Percentiles rank a stretch among this genome's conserved stretches.
Evolutionary conservation across 2,888 invertebrate genomes (phyloP).

Genomic region (Agrotis clavis): DNA sequence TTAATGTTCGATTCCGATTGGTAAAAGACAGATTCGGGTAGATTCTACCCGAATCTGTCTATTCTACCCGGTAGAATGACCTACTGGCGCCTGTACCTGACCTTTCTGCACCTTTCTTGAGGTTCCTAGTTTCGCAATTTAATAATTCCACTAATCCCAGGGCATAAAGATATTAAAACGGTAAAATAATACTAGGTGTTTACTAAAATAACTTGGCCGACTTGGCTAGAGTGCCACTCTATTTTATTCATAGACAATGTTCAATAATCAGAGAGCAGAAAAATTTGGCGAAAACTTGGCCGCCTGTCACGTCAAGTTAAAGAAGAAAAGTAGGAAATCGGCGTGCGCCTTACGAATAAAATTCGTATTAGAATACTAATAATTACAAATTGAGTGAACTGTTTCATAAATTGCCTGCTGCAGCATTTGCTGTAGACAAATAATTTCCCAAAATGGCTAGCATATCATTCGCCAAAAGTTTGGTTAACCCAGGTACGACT

Average conservation of each 20-base stretch:
- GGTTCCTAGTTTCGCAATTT: neutral
- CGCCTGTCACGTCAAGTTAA: constrained; percentile 20
- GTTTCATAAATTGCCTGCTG: constrained; percentile 41
- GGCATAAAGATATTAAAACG: too few relatives aligned
- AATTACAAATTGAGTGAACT: constrained; percentile 18
- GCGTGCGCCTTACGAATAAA: constrained; percentile 30
- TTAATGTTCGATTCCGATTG: too few relatives aligned
- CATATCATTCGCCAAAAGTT: constrained; percentile 87
- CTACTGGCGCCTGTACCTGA: too few relatives aligned
- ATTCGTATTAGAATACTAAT: constrained; percentile 15
- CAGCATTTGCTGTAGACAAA: constrained; percentile 69
- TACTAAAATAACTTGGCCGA: constrained; percentile 27
- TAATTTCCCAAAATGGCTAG: constrained; percentile 79
- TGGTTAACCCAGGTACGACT: constrained; percentile 87
- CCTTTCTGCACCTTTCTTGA: too few relatives aligned
- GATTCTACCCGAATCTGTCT: too few relatives aligned
- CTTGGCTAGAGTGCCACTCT: constrained; percentile 12
- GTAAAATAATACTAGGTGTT: neutral
- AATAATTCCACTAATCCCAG: neutral
- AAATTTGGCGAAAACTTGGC: constrained; percentile 20
- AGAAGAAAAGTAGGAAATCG: constrained; percentile 28
- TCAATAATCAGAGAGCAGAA: neutral
- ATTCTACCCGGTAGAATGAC: too few relatives aligned
- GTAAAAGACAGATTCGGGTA: too few relatives aligned
- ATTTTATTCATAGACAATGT: constrained; percentile 19